phyloP scores from a whole-genome alignment of 2,888 invertebrate genomes.

The Drosophila suboccidentalis region DNA sequence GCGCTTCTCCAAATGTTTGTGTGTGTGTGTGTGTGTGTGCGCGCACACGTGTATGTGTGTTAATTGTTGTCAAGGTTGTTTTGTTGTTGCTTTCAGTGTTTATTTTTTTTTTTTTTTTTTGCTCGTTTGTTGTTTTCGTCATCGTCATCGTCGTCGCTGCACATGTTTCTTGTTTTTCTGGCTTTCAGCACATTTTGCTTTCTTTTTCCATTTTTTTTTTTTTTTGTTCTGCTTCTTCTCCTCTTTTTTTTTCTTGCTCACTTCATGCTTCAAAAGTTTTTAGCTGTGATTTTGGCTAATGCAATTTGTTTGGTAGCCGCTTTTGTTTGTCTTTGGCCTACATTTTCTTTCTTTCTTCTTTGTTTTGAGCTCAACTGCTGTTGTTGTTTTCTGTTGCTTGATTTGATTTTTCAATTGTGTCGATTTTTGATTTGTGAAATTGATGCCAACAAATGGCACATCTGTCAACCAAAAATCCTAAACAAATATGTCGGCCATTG shows the following conservation, averaged over 20 bases:
- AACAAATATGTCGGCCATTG: slow-evolving; percentile 10
- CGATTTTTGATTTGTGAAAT: slow-evolving; percentile 27
- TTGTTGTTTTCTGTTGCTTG: slow-evolving; percentile 19
- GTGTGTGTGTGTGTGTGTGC: slow-evolving; percentile 24
- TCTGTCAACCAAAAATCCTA: slow-evolving; percentile 3
- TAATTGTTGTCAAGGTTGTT: slow-evolving; percentile 80
- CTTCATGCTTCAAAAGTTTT: slow-evolving; percentile 71
- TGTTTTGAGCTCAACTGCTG: slow-evolving; percentile 10
- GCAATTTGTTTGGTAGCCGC: slow-evolving; percentile 76
- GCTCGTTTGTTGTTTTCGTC: slow-evolving; percentile 26
- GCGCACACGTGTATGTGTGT: slow-evolving; percentile 58
- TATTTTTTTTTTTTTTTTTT: slow-evolving; percentile 20
- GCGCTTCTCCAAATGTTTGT: slow-evolving; percentile 1
- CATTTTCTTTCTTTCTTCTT: slow-evolving; percentile 24
- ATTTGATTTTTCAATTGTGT: slow-evolving; percentile 42
- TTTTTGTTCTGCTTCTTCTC: not conserved
- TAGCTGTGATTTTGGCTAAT: slow-evolving; percentile 75
- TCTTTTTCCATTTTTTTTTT: slow-evolving; percentile 21
- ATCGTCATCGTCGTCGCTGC: slow-evolving; percentile 13
- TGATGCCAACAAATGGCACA: slow-evolving; percentile 19
- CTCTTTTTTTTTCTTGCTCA: slow-evolving; percentile 21
- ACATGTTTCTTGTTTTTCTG: slow-evolving; percentile 41
- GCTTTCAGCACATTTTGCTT: slow-evolving; percentile 18
- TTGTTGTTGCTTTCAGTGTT: slow-evolving; percentile 36
- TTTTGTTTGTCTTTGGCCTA: slow-evolving; percentile 78